Evolutionary conservation across 1,140 invertebrate genomes (phyloP), one percentile per base, ranked within the genome.

Genomic region (Marisa cornuarietis): DNA sequence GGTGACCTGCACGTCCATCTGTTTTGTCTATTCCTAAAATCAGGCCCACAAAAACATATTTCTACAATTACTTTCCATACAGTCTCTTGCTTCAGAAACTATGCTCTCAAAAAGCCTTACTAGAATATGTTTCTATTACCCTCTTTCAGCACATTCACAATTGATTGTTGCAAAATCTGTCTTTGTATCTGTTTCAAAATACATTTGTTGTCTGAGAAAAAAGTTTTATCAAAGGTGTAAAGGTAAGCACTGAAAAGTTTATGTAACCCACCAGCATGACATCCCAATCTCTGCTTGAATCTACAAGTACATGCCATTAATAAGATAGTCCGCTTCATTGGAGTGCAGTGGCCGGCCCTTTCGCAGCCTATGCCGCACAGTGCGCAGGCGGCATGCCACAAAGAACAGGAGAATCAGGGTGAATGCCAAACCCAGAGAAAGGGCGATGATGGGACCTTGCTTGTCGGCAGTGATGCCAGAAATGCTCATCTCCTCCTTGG

Each of bases 271-370:
- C 66, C 5, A 22, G 11, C 31, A 13, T 68, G 31, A 68, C 66
- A 4, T 26, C 13, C 9, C n/a, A 68, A 13, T 11, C 16, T 14
- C 10, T 58, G 11, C 11, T 18, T 14, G 54, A 18, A 58, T 18
- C 83, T 87, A 98, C 86, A 98, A 94, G 91, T 99, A 98, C 97
- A 99, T 98, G 87, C 97, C 97, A 92, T 99, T 98, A 81, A 99
- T 97, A 79, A 99, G 93, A 92, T 97, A 99, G 92, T 98, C 97
- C 5, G 96, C 96, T 91, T 99, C 97, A 90, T 98, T 96, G 6
- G 96, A 95, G 86, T 96, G 96, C n/a, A 95, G 93, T 71, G 95
- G 94, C 88, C 96, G 95, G 22, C 96, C 95, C 83, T 95, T 92
- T 76, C 95, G 93, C 78, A 95, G 92, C 83, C 95, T 92, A 84